Base-by-base conservation (phyloP, 1,140 invertebrate genomes). In the Macrocentrus cingulum region DNA sequence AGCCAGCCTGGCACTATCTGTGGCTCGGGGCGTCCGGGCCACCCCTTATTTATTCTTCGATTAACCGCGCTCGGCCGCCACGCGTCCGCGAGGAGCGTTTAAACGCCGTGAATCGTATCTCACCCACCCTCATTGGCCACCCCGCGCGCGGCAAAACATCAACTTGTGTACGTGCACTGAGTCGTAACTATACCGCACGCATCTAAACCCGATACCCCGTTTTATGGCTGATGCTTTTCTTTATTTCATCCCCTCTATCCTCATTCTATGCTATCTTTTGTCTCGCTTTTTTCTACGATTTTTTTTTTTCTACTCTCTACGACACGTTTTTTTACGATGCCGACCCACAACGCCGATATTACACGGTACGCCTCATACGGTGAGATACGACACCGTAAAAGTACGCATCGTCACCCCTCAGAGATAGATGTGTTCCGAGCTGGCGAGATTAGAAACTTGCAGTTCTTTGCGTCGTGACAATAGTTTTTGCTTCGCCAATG, bases 11-110 rank as follows among this genome's bases (percentile, higher is more conserved):
- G 34, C 49, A 63, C 62, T 71, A 71, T 71, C 68, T 68, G 53
- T 62, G 11, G 9, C 34, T 39, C 41, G 19, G 16, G 49, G 48
- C 11, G 45, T 48, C 18, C 32, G 29, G 36, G 22, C 46, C 36
- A 60, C 52, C 65, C 66, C 66, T 75, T 70, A 70, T 74, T 74
- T 75, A 76, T 76, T 71, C 68, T 72, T 71, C 66, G 66, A 68
- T 71, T 68, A 69, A 66, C 60, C 60, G 32, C 53, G 55, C 59
- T 50, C 51, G 57, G 36, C 36, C 36, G 36, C 55, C 56, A 46
- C 61, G 46, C 57, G 42, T 25, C 46, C 48, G 48, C 50, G 37
- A 48, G 56, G 48, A 46, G 36, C 57, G 57, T 53, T 59, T 59
- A 59, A 54, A 37, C 36, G 34, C 36, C 29, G 57, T 42, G 15